phyloP scores from a whole-genome alignment of 2,888 invertebrate genomes.

The Ophraella communa region DNA sequence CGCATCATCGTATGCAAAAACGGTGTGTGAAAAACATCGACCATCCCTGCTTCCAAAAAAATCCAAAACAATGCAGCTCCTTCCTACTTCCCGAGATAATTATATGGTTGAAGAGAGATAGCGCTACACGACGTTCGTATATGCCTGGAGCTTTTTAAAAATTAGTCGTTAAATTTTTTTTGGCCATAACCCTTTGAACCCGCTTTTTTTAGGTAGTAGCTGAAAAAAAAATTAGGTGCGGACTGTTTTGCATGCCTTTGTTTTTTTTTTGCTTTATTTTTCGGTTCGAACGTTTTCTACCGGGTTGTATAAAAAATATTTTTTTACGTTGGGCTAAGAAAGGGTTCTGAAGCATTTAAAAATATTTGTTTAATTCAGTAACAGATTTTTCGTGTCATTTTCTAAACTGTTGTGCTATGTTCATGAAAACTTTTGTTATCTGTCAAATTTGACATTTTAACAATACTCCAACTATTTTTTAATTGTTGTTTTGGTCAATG shows the following conservation, averaged over 20 bases:
- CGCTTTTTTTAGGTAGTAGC: conserved; percentile 38
- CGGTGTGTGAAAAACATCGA: conserved; percentile 36
- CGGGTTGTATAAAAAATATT: conserved; percentile 24
- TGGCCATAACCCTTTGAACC: conserved; percentile 37
- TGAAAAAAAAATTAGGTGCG: conserved; percentile 42
- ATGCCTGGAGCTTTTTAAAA: conserved; percentile 33
- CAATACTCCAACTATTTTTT: too few relatives aligned
- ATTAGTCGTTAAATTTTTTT: conserved; percentile 41
- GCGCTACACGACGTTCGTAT: conserved; percentile 18
- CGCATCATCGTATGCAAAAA: conserved; percentile 40
- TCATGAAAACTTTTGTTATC: too few relatives aligned
- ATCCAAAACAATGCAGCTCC: conserved; percentile 34
- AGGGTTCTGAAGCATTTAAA: neutral
- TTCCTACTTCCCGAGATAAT: conserved; percentile 34
- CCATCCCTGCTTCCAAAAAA: conserved; percentile 22
- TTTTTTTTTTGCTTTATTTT: conserved; percentile 28
- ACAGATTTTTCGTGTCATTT: too few relatives aligned
- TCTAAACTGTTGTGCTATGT: too few relatives aligned
- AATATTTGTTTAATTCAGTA: too few relatives aligned
- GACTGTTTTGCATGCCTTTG: conserved; percentile 32
- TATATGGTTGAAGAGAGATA: conserved; percentile 31
- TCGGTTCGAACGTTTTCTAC: conserved; percentile 26
- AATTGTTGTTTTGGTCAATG: too few relatives aligned
- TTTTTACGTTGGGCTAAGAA: neutral
- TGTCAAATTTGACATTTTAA: too few relatives aligned